A percentile compares a stretch with the other conserved stretches of the same genome.
These are phyloP conservation scores for Rhagoletis pomonella DNA, from an alignment of 1,140 invertebrate species.

Conservation along the genomic window DNA sequence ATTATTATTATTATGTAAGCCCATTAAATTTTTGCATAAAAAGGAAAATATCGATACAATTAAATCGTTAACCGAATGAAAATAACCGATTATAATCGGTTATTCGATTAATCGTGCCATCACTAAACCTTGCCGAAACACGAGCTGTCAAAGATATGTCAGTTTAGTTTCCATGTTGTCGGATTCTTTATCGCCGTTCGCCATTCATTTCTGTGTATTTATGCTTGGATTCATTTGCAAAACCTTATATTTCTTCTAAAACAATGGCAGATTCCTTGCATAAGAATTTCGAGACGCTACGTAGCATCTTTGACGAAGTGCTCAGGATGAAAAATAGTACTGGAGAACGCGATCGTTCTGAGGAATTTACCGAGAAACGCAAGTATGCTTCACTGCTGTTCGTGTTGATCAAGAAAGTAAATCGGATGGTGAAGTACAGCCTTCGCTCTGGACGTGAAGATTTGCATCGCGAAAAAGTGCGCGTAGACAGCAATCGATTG, in stretches of 20 bases:
- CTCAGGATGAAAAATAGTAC: slow-evolving; percentile 14
- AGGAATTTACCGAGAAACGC: slow-evolving; percentile 79
- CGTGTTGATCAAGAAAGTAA: slow-evolving; percentile 90
- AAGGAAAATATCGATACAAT: too few species aligned
- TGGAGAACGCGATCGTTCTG: background rate
- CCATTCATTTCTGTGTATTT: background rate
- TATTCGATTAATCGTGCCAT: too few species aligned
- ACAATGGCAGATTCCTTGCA: slow-evolving; percentile 29
- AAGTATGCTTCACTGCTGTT: slow-evolving; percentile 84
- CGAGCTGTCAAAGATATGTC: background rate
- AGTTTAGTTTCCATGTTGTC: background rate
- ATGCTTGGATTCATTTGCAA: background rate
- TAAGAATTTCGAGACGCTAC: slow-evolving; percentile 24
- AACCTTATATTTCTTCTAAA: background rate
- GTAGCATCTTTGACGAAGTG: slow-evolving; percentile 20
- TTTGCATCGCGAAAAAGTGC: slow-evolving; percentile 85
- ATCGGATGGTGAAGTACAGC: slow-evolving; percentile 91
- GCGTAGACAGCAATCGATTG: slow-evolving; percentile 91
- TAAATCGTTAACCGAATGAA: too few species aligned
- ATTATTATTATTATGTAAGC: too few species aligned
- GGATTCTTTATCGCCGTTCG: background rate
- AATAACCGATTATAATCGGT: too few species aligned
- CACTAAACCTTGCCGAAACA: background rate
- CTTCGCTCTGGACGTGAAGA: slow-evolving; percentile 88
- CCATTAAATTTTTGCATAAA: too few species aligned